Evolutionary conservation across 2,113 vertebrate species (phyloP).

Genomic region (Pomatorhinus ruficollis): DNA sequence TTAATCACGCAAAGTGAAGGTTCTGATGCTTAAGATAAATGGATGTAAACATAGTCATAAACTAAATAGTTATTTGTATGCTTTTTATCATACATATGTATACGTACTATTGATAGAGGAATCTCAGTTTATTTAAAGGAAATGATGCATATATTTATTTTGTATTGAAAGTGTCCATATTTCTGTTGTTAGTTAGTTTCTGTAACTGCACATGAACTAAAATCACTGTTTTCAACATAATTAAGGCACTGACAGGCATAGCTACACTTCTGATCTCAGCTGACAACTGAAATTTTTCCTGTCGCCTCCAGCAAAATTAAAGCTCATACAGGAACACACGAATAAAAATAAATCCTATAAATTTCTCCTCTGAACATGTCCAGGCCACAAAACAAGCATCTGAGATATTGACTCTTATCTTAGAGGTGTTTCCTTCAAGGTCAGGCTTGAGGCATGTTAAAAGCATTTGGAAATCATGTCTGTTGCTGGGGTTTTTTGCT

Average conservation of each 20-base stretch:
- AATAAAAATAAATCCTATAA: slow-evolving; percentile 59
- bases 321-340: slow-evolving; percentile 15
- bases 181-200: neutral
- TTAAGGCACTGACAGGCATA: slow-evolving; percentile 40
- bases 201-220: neutral
- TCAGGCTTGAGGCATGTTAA: slow-evolving; percentile 34
- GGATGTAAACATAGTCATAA: neutral
- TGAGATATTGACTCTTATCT: slow-evolving; percentile 28
- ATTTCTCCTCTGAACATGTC: slow-evolving; percentile 45
- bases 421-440: slow-evolving; percentile 36
- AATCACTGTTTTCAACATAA: slow-evolving; percentile 53
- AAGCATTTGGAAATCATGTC: neutral
- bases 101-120: neutral
- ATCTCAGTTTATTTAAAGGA: neutral
- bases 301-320: slow-evolving; percentile 68
- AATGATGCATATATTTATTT: neutral
- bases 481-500: neutral
- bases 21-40: neutral
- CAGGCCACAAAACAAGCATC: slow-evolving; percentile 35
- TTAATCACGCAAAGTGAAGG: neutral
- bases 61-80: neutral
- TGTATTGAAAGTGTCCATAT: neutral
- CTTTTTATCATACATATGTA: neutral
- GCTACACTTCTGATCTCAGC: slow-evolving; percentile 34
- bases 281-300: slow-evolving; percentile 62